These are phyloP conservation scores for Sinocyclocheilus grahami DNA, from an alignment of 2,113 vertebrate genomes.

Conservation along the genomic window DNA sequence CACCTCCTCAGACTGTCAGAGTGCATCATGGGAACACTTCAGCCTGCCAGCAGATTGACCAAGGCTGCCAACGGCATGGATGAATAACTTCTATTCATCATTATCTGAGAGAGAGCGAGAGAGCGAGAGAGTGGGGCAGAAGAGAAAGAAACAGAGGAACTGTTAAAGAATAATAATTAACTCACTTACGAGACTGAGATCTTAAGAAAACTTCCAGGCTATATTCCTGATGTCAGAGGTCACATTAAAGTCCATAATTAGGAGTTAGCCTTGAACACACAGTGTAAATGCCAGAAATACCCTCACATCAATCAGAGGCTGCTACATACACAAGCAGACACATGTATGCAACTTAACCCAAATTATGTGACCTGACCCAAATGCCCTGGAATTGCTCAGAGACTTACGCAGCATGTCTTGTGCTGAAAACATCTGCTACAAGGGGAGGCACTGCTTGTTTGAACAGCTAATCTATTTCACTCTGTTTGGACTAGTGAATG, in stretches of 20 bases:
- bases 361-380: not conserved
- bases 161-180: not conserved
- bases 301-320: slow-evolving; percentile 24
- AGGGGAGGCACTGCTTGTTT: not conserved
- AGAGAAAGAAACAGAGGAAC: slow-evolving; percentile 28
- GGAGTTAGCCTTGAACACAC: not conserved
- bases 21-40: slow-evolving; percentile 69
- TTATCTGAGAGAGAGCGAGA: slow-evolving; percentile 67
- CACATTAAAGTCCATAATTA: slow-evolving; percentile 2
- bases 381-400: not conserved
- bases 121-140: not conserved
- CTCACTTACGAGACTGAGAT: not conserved
- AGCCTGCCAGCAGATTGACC: slow-evolving; percentile 68
- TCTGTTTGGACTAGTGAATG: not conserved
- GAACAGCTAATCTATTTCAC: not conserved
- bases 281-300: slow-evolving; percentile 34
- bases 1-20: slow-evolving; percentile 52
- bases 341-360: not conserved
- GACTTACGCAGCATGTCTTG: not conserved
- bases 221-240: slow-evolving; percentile 23
- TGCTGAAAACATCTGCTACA: not conserved
- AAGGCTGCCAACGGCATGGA: slow-evolving; percentile 56
- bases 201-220: slow-evolving; percentile 19
- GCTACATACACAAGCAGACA: slow-evolving; percentile 24
- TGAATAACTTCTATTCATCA: slow-evolving; percentile 64